Base-by-base conservation (phyloP, 2,888 invertebrate species). In the Sinelater perroti region DNA sequence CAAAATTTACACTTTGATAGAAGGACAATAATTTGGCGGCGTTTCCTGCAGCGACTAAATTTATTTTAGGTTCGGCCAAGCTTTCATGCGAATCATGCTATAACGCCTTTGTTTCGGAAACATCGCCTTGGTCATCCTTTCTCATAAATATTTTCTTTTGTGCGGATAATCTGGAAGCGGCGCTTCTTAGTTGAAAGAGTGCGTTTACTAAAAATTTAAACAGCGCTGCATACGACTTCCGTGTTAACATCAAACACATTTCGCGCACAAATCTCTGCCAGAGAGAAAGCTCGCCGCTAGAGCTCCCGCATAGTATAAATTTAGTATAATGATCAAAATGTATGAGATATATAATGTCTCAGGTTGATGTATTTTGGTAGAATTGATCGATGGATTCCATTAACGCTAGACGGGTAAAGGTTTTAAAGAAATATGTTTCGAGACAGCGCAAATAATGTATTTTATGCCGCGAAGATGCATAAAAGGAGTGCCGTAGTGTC, bases 301-400 rank as follows among this genome's bases (percentile, higher is more conserved):
- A 24, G 11, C 13, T 40, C 24, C 17, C 30, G 18, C 28, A 16
- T 16, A 30, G 30, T 44, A 26, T 44, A 44, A 44, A 44, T 44
- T 44, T 44, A 44, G 30, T 44, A 40, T 40, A 44, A 44, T 44
- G 44, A 44, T 44, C 44, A 44, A 44, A 44, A 50, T 28, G 30
- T 50, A 38, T 50, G 38, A 50, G 36, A 38, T 52, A 31, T 52
- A 67, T 65, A 67, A 67, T 66, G 67, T 67, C 63, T 57, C 62
- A 47, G 56, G 64, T 59, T 67, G 66, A 67, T 67, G 66, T 66
- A 68, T 68, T 67, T 66, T 60, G 52, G 46, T 47, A 64, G 62
- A 68, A 68, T 67, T 68, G 68, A 68, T 68, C 64, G 68, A 68
- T 68, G 68, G 66, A 65, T 68, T 68, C 68, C 68, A 68, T 68